Evolutionary conservation across 1,140 invertebrate species (phyloP).

Genomic region (Caenorhabditis latens): DNA sequence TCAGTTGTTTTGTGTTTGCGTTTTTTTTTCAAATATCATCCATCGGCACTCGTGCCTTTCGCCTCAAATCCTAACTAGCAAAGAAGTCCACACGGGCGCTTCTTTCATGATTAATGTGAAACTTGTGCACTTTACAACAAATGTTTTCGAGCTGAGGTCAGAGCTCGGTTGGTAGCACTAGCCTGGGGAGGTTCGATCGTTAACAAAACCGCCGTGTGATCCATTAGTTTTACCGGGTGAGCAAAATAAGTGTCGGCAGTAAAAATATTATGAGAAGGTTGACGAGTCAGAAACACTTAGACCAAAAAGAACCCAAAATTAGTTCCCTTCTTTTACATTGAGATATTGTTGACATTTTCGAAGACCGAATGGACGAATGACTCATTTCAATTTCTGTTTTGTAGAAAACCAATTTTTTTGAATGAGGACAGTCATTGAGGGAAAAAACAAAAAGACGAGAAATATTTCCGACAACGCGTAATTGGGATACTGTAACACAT

Average conservation of each 20-base stretch:
- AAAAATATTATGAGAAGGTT: constrained; percentile 20
- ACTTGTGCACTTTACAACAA: constrained; percentile 51
- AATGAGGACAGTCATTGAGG: too few relatives aligned
- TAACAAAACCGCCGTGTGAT: constrained; percentile 49
- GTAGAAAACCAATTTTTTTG: too few relatives aligned
- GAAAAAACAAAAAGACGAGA: too few relatives aligned
- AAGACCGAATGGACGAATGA: too few relatives aligned
- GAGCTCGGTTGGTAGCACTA: not conserved
- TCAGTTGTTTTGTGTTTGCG: constrained; percentile 34
- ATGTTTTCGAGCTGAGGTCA: constrained; percentile 27
- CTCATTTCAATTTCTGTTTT: too few relatives aligned
- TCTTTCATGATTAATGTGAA: constrained; percentile 44
- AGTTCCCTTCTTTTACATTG: too few relatives aligned
- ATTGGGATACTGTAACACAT: too few relatives aligned
- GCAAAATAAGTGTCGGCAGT: not conserved
- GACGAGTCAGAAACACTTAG: too few relatives aligned
- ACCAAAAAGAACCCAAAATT: too few relatives aligned
- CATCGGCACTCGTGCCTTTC: constrained; percentile 5
- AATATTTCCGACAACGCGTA: too few relatives aligned
- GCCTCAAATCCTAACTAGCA: not conserved
- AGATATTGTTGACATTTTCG: too few relatives aligned
- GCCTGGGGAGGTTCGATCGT: not conserved
- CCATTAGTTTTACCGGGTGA: not conserved
- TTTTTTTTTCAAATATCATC: constrained; percentile 37
- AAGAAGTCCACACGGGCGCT: not conserved